A percentile compares a stretch with the other conserved stretches of the same genome.
These are phyloP conservation scores for Ennomos erosarius DNA, from an alignment of 2,888 invertebrate species.

Conservation along the genomic window DNA sequence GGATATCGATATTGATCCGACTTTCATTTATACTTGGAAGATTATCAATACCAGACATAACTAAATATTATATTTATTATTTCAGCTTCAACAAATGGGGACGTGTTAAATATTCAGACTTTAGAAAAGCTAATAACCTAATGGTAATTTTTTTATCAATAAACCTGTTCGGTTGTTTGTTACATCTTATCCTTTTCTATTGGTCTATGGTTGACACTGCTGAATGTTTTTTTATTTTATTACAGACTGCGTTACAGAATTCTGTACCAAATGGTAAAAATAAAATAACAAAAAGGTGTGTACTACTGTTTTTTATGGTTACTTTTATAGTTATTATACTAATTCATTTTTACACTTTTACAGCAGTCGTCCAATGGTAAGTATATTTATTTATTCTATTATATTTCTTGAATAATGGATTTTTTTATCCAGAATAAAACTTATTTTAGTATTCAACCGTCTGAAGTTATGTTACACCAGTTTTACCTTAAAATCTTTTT, in stretches of 20 bases:
- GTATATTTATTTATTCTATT: background rate
- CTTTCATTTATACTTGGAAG: too few relatives aligned
- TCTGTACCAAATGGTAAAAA: conserved; percentile 1
- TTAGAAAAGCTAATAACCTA: conserved; percentile 46
- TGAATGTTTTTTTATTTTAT: conserved; percentile 2
- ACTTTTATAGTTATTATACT: background rate
- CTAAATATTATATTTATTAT: background rate
- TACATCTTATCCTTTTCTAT: background rate
- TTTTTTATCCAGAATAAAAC: too few relatives aligned
- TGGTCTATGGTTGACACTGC: background rate
- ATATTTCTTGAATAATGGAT: too few relatives aligned
- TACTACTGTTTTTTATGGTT: background rate
- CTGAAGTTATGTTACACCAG: background rate
- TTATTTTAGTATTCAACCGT: too few relatives aligned
- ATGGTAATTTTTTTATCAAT: conserved; percentile 5
- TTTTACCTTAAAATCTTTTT: background rate
- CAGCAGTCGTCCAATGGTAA: conserved; percentile 30
- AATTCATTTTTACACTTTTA: conserved; percentile 10
- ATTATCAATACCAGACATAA: too few relatives aligned
- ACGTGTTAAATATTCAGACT: conserved; percentile 49
- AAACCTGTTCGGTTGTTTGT: background rate
- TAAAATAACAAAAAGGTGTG: background rate
- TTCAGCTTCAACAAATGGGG: conserved; percentile 47
- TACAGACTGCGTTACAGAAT: conserved; percentile 5
- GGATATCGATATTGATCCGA: too few relatives aligned